These are phyloP conservation scores for Nycticebus coucang DNA, from an alignment of 2,113 vertebrate genomes.

Conservation along the genomic window DNA sequence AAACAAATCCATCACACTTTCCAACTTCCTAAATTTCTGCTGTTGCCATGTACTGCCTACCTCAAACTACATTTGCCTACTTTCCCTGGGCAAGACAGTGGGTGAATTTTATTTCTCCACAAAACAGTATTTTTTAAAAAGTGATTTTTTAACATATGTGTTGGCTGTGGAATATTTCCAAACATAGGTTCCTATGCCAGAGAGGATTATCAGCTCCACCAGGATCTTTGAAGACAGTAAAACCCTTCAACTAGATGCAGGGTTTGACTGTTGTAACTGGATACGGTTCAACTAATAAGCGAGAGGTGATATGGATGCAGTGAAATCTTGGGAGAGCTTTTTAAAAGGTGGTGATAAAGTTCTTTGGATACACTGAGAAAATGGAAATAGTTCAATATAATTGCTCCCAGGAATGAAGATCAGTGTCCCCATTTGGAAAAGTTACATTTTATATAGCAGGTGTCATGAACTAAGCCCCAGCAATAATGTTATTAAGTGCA, in stretches of 20 bases:
- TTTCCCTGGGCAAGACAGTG: conserved; percentile 23
- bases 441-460: conserved; percentile 56
- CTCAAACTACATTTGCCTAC: background rate
- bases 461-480: conserved; percentile 36
- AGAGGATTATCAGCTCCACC: conserved; percentile 2
- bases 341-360: conserved; percentile 50
- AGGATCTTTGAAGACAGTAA: conserved; percentile 28
- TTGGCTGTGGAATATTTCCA: conserved; percentile 31
- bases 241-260: background rate
- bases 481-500: conserved; percentile 48
- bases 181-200: background rate
- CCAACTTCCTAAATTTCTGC: background rate
- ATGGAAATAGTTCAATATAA: conserved; percentile 50
- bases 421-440: conserved; percentile 44
- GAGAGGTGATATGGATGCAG: background rate
- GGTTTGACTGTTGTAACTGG: conserved; percentile 15
- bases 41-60: background rate
- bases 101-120: too few relatives aligned
- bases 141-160: background rate
- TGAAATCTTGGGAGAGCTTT: conserved; percentile 57
- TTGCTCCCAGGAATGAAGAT: too few relatives aligned
- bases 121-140: conserved; percentile 15
- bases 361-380: conserved; percentile 58
- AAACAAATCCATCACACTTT: conserved; percentile 25
- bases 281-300: conserved; percentile 27